phyloP scores from a whole-genome alignment of 2,888 invertebrate species.

The Euzophera pinguis region DNA sequence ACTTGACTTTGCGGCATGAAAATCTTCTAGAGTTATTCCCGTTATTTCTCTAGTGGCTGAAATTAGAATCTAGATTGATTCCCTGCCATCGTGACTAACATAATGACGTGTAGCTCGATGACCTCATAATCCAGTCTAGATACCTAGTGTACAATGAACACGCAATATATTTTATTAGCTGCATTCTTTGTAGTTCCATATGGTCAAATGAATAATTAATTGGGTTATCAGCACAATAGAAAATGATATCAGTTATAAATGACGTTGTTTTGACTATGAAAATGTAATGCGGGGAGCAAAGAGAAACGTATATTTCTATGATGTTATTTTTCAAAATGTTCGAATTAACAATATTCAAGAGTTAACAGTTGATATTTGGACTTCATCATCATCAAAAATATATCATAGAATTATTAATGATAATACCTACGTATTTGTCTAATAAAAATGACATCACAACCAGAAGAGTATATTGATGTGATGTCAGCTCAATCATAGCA shows the following conservation, averaged over 20 bases:
- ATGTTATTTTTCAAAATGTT: no score
- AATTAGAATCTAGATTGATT: neutral
- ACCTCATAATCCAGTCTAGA: neutral
- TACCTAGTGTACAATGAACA: neutral
- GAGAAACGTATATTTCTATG: no score
- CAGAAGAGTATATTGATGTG: conserved; percentile 2
- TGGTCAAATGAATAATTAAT: no score
- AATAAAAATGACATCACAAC: conserved; percentile 4
- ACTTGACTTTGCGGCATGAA: no score
- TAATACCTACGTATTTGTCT: neutral
- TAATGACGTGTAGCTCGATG: conserved; percentile 5
- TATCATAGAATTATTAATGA: neutral
- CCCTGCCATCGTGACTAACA: conserved; percentile 16
- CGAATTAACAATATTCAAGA: no score
- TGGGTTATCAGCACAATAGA: no score
- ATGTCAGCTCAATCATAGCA: conserved; percentile 4
- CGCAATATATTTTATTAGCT: neutral
- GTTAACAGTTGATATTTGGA: no score
- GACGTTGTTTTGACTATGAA: no score
- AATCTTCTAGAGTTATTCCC: no score
- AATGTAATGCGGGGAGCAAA: no score
- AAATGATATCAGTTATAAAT: no score
- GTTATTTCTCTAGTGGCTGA: neutral
- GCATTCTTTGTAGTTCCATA: neutral
- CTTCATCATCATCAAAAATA: no score